phyloP scores from a whole-genome alignment of 2,113 vertebrate species.

The Balaeniceps rex region DNA sequence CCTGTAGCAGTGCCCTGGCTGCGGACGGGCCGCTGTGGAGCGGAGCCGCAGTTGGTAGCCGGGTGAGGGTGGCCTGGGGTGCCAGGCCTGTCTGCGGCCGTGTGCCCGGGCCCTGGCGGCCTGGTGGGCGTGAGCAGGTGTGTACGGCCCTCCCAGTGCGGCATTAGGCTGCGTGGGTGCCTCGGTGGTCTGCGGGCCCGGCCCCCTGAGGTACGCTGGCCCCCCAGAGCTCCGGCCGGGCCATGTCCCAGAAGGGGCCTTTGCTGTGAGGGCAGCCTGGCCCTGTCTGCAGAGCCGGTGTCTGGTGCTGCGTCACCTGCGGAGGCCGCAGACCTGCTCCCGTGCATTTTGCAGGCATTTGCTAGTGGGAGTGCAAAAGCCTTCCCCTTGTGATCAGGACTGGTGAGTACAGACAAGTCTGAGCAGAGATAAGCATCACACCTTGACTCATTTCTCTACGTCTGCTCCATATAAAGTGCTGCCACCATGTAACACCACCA shows the following conservation, averaged over 20 bases:
- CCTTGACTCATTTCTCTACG: accelerated
- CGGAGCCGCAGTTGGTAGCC: too few species aligned
- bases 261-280: neutral
- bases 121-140: accelerated
- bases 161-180: accelerated
- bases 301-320: too few species aligned
- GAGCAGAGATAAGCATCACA: accelerated
- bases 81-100: accelerated
- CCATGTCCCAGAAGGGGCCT: accelerated
- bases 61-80: accelerated
- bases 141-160: accelerated
- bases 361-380: neutral
- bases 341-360: neutral
- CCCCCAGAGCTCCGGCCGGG: neutral
- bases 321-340: neutral
- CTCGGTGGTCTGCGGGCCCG: too few species aligned
- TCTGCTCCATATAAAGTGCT: too few species aligned
- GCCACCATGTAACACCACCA: accelerated
- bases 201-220: too few species aligned
- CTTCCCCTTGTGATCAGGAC: accelerated
- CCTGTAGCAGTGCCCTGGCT: accelerated
- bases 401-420: neutral
- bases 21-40: neutral
- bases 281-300: neutral
- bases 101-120: too few species aligned